These are phyloP conservation scores for Andrena haemorrhoa DNA, from an alignment of 2,888 invertebrate species.

Conservation along the genomic window DNA sequence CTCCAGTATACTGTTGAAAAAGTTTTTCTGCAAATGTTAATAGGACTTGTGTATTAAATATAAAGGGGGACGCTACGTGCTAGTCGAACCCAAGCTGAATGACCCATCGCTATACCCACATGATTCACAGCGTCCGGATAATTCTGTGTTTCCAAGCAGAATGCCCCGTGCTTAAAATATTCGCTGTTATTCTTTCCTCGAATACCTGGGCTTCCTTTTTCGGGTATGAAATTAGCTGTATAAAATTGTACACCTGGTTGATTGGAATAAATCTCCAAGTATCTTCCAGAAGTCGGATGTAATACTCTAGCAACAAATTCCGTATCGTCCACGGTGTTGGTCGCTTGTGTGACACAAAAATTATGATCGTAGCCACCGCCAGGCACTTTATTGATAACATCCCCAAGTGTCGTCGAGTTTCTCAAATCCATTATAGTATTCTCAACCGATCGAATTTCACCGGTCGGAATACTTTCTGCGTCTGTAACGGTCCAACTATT, in stretches of 20 bases:
- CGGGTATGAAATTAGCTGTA: slow-evolving; percentile 91
- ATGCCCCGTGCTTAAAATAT: slow-evolving; percentile 92
- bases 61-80: background rate
- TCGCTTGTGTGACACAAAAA: slow-evolving; percentile 88
- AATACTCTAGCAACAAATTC: slow-evolving; percentile 89
- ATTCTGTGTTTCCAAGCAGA: slow-evolving; percentile 96
- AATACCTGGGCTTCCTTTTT: slow-evolving; percentile 85
- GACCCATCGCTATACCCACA: slow-evolving; percentile 85
- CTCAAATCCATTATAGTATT: slow-evolving; percentile 92
- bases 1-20: slow-evolving; percentile 90
- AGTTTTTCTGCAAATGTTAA: slow-evolving; percentile 87
- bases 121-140: slow-evolving; percentile 96
- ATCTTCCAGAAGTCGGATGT: slow-evolving; percentile 90
- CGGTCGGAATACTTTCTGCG: slow-evolving; percentile 90
- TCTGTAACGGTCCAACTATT: slow-evolving; percentile 91
- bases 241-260: slow-evolving; percentile 97
- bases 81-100: too few species aligned
- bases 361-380: slow-evolving; percentile 93
- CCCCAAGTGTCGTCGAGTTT: slow-evolving; percentile 88
- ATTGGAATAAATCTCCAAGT: slow-evolving; percentile 92
- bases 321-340: slow-evolving; percentile 77
- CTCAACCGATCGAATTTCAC: slow-evolving; percentile 90
- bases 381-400: slow-evolving; percentile 89
- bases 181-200: slow-evolving; percentile 89
- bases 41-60: slow-evolving; percentile 46